These are phyloP conservation scores for Lophura nycthemera DNA, from an alignment of 2,113 vertebrate species.

Conservation along the genomic window DNA sequence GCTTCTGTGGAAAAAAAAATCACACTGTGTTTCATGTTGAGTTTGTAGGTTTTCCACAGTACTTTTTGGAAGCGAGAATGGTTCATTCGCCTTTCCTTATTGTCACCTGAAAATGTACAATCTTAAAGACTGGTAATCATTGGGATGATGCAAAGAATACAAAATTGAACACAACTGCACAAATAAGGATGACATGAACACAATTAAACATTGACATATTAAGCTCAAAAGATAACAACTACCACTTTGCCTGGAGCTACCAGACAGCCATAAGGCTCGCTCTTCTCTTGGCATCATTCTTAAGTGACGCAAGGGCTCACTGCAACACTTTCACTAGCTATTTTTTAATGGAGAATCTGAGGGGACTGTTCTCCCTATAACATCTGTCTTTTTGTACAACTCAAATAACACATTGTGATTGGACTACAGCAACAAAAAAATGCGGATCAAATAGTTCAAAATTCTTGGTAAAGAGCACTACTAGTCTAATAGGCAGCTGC, in stretches of 20 bases:
- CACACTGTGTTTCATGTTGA: background rate
- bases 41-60: background rate
- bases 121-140: background rate
- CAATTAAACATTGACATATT: background rate
- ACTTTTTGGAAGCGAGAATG: background rate
- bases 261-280: background rate
- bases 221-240: background rate
- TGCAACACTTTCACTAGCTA: background rate
- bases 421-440: background rate
- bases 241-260: background rate
- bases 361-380: background rate
- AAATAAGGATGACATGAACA: background rate
- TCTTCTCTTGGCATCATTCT: background rate
- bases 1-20: background rate
- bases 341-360: background rate
- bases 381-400: background rate
- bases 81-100: background rate
- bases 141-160: background rate
- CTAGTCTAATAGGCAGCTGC: rapidly evolving
- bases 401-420: background rate
- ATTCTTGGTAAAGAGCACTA: background rate
- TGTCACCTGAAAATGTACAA: background rate
- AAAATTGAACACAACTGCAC: background rate
- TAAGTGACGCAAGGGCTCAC: rapidly evolving
- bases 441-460: background rate